phyloP scores from a whole-genome alignment of 2,113 vertebrate species.

The Cathartes aura region DNA sequence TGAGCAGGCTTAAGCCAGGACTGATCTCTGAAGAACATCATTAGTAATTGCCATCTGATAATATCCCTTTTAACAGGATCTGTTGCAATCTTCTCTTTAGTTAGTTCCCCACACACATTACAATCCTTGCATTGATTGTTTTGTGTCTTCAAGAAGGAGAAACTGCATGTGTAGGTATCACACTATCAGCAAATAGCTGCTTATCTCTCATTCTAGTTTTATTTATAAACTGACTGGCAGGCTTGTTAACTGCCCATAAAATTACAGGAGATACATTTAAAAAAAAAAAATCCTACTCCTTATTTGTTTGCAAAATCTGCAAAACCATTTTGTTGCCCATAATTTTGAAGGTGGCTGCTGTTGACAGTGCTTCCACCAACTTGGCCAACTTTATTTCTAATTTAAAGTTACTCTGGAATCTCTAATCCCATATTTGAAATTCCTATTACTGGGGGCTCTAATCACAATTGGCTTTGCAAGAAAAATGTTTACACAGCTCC shows the following conservation, averaged over 20 bases:
- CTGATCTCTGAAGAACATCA: background rate
- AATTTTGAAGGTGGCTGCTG: background rate
- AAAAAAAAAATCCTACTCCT: background rate
- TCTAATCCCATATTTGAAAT: conserved; percentile 37
- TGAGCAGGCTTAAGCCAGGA: background rate
- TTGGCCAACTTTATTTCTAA: background rate
- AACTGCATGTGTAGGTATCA: background rate
- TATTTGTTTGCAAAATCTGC: background rate
- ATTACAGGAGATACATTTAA: background rate
- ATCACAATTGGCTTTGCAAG: background rate
- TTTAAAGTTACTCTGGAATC: background rate
- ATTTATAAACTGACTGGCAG: background rate
- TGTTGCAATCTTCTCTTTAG: background rate
- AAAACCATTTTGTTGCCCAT: background rate
- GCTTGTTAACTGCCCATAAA: background rate
- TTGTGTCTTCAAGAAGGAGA: background rate
- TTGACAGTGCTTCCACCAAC: background rate
- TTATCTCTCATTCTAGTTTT: background rate
- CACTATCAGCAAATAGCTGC: background rate
- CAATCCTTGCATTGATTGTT: background rate
- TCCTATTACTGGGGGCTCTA: background rate
- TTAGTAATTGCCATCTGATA: background rate
- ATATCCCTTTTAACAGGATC: background rate
- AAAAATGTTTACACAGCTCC: background rate
- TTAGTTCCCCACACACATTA: background rate